A percentile compares a stretch with the other conserved stretches of the same genome.
Conservation (phyloP, 2,888 invertebrate genomes). For the Trilocha varians region DNA sequence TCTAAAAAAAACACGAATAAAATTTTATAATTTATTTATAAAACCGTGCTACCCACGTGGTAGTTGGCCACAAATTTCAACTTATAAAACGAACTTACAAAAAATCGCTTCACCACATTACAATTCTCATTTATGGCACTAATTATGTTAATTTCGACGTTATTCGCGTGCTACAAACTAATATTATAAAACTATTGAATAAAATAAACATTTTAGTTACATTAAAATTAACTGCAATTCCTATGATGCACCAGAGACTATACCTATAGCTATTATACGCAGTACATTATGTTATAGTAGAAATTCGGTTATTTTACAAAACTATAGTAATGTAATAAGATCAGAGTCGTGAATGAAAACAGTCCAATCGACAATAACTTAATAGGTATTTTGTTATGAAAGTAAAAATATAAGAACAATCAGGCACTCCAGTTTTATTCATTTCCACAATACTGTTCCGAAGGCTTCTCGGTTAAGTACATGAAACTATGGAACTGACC, state of each 20-base stretch:
- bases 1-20: neutral
- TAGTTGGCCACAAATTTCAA: neutral
- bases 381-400: too few species aligned
- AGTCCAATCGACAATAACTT: too few species aligned
- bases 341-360: too few species aligned
- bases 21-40: neutral
- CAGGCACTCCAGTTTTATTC: too few species aligned
- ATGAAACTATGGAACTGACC: too few species aligned
- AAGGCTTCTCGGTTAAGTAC: too few species aligned
- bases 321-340: neutral
- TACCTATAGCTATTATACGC: neutral
- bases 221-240: neutral
- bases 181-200: neutral
- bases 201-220: neutral
- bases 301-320: neutral
- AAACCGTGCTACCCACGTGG: neutral
- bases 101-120: neutral
- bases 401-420: too few species aligned
- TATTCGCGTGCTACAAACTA: neutral
- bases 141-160: neutral
- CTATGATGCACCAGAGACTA: neutral
- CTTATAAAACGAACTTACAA: neutral
- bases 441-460: too few species aligned
- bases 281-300: neutral
- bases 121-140: neutral